These are phyloP conservation scores for Tachysurus fulvidraco DNA, from an alignment of 2,113 vertebrate species.

Conservation along the genomic window DNA sequence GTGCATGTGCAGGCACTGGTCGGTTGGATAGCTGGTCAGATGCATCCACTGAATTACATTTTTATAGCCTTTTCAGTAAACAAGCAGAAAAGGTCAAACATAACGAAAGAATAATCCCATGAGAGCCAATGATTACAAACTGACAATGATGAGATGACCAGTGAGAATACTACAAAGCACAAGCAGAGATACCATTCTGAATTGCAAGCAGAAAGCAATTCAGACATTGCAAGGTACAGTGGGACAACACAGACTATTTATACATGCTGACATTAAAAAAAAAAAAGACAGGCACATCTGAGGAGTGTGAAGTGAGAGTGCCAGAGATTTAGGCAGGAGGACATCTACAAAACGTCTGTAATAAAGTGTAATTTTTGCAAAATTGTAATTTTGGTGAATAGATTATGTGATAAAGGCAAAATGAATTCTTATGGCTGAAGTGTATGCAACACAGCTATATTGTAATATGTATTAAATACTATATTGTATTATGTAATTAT, in stretches of 20 bases:
- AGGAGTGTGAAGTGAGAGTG: neutral
- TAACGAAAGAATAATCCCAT: neutral
- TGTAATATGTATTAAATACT: neutral
- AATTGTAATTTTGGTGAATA: neutral
- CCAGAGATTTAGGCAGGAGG: neutral
- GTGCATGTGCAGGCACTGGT: neutral
- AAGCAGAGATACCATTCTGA: too few species aligned
- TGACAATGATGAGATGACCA: neutral
- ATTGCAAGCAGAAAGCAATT: neutral
- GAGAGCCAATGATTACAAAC: neutral
- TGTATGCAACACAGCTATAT: neutral
- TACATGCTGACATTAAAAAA: neutral
- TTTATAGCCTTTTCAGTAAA: conserved; percentile 21
- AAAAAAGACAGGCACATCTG: neutral
- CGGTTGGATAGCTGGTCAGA: neutral
- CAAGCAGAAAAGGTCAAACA: conserved; percentile 1
- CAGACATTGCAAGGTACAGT: neutral
- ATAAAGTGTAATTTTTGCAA: neutral
- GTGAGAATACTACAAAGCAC: neutral
- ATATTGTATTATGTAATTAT: neutral
- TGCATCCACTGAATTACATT: neutral
- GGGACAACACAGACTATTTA: neutral
- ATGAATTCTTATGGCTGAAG: neutral
- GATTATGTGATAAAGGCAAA: neutral
- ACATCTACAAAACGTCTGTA: neutral